Evolutionary conservation across 2,113 vertebrate genomes (phyloP).

Genomic region (Ginglymostoma cirratum): DNA sequence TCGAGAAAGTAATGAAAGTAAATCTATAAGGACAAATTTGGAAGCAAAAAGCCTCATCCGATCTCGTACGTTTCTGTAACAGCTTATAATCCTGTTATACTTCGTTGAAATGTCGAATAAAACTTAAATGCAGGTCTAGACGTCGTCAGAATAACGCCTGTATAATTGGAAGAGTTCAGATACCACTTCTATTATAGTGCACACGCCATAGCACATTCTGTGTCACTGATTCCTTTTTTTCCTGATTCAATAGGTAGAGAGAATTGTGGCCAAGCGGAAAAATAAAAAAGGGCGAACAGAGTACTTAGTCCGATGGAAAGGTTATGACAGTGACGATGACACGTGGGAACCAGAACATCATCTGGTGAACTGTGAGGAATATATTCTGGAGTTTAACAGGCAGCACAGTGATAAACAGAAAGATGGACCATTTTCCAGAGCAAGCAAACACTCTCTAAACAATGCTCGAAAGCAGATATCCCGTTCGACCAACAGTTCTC

Average conservation of each 20-base stretch:
- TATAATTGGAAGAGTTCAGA: not conserved
- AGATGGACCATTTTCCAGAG: conserved; percentile 61
- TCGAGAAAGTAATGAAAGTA: not conserved
- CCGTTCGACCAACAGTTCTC: conserved; percentile 60
- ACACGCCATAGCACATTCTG: not conserved
- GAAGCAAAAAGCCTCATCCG: not conserved
- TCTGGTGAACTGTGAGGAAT: conserved; percentile 82
- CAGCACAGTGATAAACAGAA: conserved; percentile 64
- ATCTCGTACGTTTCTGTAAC: not conserved
- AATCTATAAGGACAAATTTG: not conserved
- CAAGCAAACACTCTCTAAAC: conserved; percentile 73
- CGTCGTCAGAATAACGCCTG: not conserved
- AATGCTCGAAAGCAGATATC: conserved; percentile 72
- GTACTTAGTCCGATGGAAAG: conserved; percentile 89
- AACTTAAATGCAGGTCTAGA: not conserved
- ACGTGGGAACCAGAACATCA: conserved; percentile 94
- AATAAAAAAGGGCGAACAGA: conserved; percentile 87
- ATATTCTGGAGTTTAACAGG: conserved; percentile 86
- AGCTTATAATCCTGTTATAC: not conserved
- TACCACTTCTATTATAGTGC: not conserved
- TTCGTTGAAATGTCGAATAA: not conserved
- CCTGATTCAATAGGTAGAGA: conserved; percentile 71
- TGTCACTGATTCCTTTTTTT: conserved; percentile 35
- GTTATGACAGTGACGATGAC: conserved; percentile 82
- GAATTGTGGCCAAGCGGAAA: conserved; percentile 83